A percentile compares a stretch with the other conserved stretches of the same genome.
Evolutionary conservation across 2,797 vertebrate species (phyloP).

Genomic region (Chiloscyllium punctatum): DNA sequence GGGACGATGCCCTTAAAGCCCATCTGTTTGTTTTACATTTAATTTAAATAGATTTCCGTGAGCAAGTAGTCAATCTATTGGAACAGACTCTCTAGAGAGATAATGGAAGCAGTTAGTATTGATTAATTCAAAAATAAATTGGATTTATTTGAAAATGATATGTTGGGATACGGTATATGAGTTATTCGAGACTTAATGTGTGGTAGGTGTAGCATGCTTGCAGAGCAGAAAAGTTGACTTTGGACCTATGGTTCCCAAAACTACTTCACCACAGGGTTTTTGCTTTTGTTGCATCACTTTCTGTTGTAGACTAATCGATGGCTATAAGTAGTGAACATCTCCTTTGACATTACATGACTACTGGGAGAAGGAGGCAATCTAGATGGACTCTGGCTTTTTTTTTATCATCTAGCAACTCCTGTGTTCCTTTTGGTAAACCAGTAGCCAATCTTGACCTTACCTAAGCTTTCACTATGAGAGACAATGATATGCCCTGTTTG

Average conservation of each 20-base stretch:
- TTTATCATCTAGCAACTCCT: neutral
- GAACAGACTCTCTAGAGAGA: neutral
- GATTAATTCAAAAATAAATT: neutral
- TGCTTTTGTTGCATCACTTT: neutral
- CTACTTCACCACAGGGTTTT: neutral
- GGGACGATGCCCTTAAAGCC: slow-evolving; percentile 38
- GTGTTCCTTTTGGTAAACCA: neutral
- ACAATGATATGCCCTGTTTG: neutral
- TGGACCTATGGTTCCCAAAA: neutral
- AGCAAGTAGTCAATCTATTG: neutral
- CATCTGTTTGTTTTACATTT: slow-evolving; percentile 22
- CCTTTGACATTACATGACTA: neutral
- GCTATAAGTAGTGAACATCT: neutral
- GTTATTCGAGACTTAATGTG: neutral
- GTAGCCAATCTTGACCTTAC: neutral
- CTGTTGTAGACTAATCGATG: neutral
- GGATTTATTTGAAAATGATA: too few relatives aligned
- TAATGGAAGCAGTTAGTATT: neutral
- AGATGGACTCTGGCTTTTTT: neutral
- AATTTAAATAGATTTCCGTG: neutral
- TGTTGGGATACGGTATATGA: neutral
- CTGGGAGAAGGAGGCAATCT: neutral
- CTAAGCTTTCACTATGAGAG: neutral
- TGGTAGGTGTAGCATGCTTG: neutral
- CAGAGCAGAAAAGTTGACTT: neutral